phyloP scores from a whole-genome alignment of 2,888 invertebrate genomes.

The Pemphredon lugubris region DNA sequence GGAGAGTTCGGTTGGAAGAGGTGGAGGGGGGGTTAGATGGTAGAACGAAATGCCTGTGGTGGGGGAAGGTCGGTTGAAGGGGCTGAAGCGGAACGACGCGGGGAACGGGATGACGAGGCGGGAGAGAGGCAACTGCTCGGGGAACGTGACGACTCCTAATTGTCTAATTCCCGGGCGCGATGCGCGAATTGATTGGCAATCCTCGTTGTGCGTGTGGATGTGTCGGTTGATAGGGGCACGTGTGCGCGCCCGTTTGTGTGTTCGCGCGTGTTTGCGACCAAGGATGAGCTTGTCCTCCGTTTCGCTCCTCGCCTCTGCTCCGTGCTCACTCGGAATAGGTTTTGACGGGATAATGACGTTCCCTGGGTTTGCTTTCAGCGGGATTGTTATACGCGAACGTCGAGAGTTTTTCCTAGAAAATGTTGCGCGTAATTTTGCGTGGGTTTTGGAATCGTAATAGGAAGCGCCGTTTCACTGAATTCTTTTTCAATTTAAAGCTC shows the following conservation, averaged over 20 bases:
- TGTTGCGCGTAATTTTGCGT: neutral
- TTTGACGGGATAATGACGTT: constrained; percentile 36
- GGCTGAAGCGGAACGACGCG: constrained; percentile 53
- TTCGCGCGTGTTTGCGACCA: neutral
- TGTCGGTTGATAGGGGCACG: constrained; percentile 5
- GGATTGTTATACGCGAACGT: constrained; percentile 1
- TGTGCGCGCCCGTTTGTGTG: constrained; percentile 18
- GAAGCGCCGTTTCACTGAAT: too few relatives aligned
- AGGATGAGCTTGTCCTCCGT: neutral
- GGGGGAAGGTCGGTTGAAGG: constrained; percentile 25
- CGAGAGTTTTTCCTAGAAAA: neutral
- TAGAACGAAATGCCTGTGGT: neutral
- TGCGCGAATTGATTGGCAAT: constrained; percentile 79
- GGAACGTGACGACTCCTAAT: constrained; percentile 81
- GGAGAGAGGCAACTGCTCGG: constrained; percentile 57
- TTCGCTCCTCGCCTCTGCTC: constrained; percentile 1
- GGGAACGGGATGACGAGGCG: constrained; percentile 55
- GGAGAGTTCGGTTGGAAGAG: neutral
- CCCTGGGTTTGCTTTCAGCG: constrained; percentile 1
- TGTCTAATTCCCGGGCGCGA: constrained; percentile 80
- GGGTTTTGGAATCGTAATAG: neutral
- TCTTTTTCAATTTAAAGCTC: too few relatives aligned
- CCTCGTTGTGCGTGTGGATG: constrained; percentile 31
- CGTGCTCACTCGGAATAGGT: neutral
- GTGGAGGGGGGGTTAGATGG: neutral